Evolutionary conservation across 2,797 vertebrate species (phyloP).

Genomic region (Characodon lateralis): DNA sequence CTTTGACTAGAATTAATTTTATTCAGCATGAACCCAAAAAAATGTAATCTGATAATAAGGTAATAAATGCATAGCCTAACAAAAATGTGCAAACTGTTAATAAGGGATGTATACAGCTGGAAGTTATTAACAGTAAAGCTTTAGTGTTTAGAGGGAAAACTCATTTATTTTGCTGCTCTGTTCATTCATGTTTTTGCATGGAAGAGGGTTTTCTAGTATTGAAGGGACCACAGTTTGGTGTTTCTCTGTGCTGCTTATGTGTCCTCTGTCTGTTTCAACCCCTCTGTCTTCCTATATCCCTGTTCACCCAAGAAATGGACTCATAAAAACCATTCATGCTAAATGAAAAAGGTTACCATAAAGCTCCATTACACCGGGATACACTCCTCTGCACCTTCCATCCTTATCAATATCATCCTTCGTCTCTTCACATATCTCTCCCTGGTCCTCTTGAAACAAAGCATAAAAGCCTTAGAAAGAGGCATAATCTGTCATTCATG

Average conservation of each 20-base stretch:
- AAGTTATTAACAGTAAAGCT: constrained; percentile 47
- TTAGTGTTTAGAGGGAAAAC: constrained; percentile 31
- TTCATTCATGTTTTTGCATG: constrained; percentile 39
- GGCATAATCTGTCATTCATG: constrained; percentile 80
- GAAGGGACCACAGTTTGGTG: constrained; percentile 18
- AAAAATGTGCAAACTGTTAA: constrained; percentile 67
- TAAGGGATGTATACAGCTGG: constrained; percentile 49
- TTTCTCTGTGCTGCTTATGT: constrained; percentile 41
- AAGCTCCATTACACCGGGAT: constrained; percentile 77
- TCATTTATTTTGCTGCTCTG: constrained; percentile 23
- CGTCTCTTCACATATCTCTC: constrained; percentile 60
- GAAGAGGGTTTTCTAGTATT: constrained; percentile 16
- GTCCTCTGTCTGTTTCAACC: constrained; percentile 63
- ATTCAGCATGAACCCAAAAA: constrained; percentile 26
- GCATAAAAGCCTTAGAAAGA: constrained; percentile 82
- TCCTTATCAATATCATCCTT: constrained; percentile 79
- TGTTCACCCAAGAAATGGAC: constrained; percentile 79
- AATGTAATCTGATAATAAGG: constrained; percentile 58
- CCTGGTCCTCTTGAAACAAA: constrained; percentile 72
- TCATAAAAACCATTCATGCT: constrained; percentile 82
- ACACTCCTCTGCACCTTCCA: constrained; percentile 77
- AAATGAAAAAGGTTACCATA: constrained; percentile 84
- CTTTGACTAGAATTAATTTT: constrained; percentile 30
- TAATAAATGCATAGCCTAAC: constrained; percentile 46
- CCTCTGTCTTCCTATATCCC: constrained; percentile 64